Conservation (phyloP, 2,113 vertebrate genomes). For the Engraulis encrasicolus region DNA sequence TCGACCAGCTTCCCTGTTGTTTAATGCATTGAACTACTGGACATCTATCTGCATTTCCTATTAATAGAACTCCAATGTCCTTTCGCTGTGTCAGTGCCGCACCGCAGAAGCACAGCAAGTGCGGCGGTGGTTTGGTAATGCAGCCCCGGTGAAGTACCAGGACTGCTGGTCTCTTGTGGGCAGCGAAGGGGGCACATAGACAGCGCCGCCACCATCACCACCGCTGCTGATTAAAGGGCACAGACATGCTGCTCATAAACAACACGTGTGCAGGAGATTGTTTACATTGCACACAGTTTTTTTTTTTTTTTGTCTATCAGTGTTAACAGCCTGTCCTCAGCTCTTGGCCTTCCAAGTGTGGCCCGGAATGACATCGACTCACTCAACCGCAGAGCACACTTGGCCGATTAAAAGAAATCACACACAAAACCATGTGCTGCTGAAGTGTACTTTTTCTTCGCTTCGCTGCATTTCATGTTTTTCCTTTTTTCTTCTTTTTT, state of each 20-base stretch:
- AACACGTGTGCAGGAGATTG: not conserved
- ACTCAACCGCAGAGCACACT: not conserved
- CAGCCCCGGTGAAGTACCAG: not conserved
- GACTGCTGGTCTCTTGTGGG: not conserved
- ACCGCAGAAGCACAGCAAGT: too few species aligned
- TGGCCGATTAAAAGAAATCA: not conserved
- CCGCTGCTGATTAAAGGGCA: not conserved
- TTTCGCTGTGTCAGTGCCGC: not conserved
- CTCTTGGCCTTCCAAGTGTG: not conserved
- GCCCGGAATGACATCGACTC: not conserved
- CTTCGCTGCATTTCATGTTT: slow-evolving; percentile 12
- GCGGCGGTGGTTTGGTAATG: not conserved
- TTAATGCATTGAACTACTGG: slow-evolving; percentile 11
- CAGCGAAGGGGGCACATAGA: not conserved
- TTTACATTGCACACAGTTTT: slow-evolving; percentile 12
- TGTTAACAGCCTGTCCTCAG: not conserved
- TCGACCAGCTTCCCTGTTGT: slow-evolving; percentile 15
- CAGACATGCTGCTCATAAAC: not conserved
- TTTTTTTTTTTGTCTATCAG: slow-evolving; percentile 12
- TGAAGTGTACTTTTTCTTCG: not conserved
- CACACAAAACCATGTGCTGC: not conserved
- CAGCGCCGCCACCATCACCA: too few species aligned
- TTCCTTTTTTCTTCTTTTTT: too few species aligned
- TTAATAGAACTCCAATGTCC: not conserved
- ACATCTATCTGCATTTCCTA: slow-evolving; percentile 7